phyloP scores from a whole-genome alignment of 2,113 vertebrate species.

The Sorex araneus region DNA sequence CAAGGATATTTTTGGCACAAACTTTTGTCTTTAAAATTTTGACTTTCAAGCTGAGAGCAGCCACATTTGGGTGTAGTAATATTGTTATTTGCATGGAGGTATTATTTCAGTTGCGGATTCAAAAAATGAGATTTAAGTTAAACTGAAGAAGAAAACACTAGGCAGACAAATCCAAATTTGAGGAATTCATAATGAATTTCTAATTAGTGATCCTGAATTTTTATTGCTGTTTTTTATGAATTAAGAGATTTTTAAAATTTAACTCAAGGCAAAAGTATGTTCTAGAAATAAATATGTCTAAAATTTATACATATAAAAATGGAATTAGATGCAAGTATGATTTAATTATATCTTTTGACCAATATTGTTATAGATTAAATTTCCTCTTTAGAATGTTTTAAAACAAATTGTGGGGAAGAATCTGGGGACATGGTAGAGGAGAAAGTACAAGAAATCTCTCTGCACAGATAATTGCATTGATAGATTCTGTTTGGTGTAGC shows the following conservation, averaged over 20 bases:
- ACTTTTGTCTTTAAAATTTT: too few relatives aligned
- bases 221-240: neutral
- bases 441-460: slow-evolving; percentile 6
- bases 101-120: neutral
- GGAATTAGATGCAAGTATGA: neutral
- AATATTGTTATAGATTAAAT: neutral
- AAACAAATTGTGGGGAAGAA: neutral
- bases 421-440: neutral
- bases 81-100: neutral
- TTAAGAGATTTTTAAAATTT: slow-evolving; percentile 26
- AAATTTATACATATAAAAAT: slow-evolving; percentile 20
- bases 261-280: neutral
- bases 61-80: neutral
- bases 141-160: neutral
- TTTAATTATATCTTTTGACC: slow-evolving; percentile 29
- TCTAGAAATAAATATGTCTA: neutral
- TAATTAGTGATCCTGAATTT: neutral
- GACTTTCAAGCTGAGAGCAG: too few relatives aligned
- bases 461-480: neutral
- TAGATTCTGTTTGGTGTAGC: neutral
- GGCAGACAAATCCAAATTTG: slow-evolving; percentile 16
- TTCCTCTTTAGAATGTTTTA: slow-evolving; percentile 31
- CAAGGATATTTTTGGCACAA: too few relatives aligned
- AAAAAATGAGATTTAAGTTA: neutral
- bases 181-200: neutral